These are phyloP conservation scores for Atta colombica DNA, from an alignment of 1,140 invertebrate species.

Conservation along the genomic window DNA sequence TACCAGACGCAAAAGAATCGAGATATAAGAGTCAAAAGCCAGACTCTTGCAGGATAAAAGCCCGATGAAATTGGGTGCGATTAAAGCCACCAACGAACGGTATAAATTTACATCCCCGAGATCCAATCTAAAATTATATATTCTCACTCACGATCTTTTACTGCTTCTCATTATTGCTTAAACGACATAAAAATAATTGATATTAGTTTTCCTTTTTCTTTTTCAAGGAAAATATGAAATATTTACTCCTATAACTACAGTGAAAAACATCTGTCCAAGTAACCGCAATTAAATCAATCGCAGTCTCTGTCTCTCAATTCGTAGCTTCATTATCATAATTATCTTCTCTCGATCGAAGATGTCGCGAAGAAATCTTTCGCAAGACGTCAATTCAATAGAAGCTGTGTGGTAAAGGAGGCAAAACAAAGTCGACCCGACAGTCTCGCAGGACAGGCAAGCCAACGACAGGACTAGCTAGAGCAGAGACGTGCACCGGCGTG, in stretches of 20 bases:
- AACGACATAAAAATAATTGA: neutral
- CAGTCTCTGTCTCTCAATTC: neutral
- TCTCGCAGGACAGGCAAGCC: constrained; percentile 39
- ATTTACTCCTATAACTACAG: too few relatives aligned
- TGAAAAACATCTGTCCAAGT: neutral
- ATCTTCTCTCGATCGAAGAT: neutral
- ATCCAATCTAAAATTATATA: neutral
- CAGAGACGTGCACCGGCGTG: constrained; percentile 66
- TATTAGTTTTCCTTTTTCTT: neutral
- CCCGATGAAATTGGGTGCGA: neutral
- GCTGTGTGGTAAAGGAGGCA: constrained; percentile 35
- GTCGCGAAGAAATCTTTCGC: neutral
- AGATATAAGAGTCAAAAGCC: constrained; percentile 7
- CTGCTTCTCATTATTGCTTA: neutral
- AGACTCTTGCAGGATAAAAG: neutral
- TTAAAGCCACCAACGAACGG: neutral
- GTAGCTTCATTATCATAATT: constrained; percentile 10
- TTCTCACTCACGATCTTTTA: neutral
- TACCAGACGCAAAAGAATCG: neutral
- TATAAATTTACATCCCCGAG: neutral
- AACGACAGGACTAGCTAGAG: constrained; percentile 47
- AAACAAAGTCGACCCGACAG: constrained; percentile 38
- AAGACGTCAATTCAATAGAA: neutral
- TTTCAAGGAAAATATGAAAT: neutral
- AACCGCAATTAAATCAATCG: constrained; percentile 1